These are phyloP conservation scores for Hylaeus anthracinus DNA, from an alignment of 1,140 invertebrate species.

Conservation along the genomic window DNA sequence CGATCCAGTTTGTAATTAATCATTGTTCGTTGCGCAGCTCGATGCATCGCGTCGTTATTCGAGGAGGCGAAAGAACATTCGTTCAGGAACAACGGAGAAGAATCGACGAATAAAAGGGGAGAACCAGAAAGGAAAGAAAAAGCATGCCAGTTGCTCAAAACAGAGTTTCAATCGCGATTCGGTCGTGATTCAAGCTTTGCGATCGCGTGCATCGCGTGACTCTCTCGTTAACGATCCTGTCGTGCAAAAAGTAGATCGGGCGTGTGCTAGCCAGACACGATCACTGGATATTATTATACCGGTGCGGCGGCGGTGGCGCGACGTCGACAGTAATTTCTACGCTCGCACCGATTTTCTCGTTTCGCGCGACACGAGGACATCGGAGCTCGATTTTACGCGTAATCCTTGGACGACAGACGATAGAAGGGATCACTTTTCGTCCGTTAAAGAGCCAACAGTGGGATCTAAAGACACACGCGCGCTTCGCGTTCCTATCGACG, in stretches of 20 bases:
- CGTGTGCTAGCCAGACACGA: conserved; percentile 40
- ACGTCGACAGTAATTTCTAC: conserved; percentile 43
- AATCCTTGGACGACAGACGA: not conserved
- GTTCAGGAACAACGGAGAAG: not conserved
- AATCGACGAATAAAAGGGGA: not conserved
- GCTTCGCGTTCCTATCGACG: conserved; percentile 7
- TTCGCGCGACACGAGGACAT: conserved; percentile 39
- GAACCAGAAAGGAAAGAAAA: not conserved
- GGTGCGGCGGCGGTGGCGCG: not conserved
- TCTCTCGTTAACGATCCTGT: conserved; percentile 49
- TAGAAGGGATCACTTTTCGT: not conserved
- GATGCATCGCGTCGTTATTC: not conserved
- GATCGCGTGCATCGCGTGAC: conserved; percentile 61
- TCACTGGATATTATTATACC: conserved; percentile 52
- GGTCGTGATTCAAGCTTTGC: conserved; percentile 37
- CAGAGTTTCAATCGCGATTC: conserved; percentile 34
- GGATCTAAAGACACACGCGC: conserved; percentile 9
- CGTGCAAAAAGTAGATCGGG: conserved; percentile 43
- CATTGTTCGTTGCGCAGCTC: conserved; percentile 3
- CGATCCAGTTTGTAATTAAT: conserved; percentile 47
- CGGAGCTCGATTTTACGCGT: not conserved
- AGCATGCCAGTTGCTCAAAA: conserved; percentile 22
- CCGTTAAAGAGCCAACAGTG: not conserved
- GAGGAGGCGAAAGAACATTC: not conserved
- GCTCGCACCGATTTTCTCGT: conserved; percentile 13